Base-by-base conservation (phyloP, 2,888 invertebrate species). In the Cordilura impudica region DNA sequence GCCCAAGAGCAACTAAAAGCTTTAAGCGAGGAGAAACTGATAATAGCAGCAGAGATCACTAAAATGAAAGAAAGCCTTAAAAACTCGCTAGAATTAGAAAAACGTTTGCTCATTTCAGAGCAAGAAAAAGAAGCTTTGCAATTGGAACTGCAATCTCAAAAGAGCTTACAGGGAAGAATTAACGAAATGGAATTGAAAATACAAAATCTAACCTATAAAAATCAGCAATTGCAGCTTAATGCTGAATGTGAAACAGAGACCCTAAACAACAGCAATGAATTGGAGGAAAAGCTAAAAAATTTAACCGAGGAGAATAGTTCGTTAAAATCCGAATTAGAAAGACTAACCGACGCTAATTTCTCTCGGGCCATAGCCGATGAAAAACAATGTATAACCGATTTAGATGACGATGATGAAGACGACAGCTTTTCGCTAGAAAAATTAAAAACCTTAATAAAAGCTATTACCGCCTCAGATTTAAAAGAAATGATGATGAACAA, bases 321-420 rank as follows among this genome's bases (percentile, higher is more conserved):
- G 2, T 18, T 87, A 58, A 86, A 85, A 2, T 82, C 85, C 21
- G 86, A 88, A 35, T 60, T 88, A 10, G 83, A 85, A 2, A 81
- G 81, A 49, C 82, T 86, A 14, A 85, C 86, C 0, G 84, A 86
- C 70, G 82, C 84, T 16, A 85, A 87, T 39, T 86, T 86, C 61
- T 84, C 84, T 0, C 84, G 85, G 35, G 86, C 84, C 7, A 86
- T 87, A 47, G 85, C 84, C 39, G 87, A 87, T 66, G 88, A 87
- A 56, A 88, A 88, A 61, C 84, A 86, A 72, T 86, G 88, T 73
- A 83, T 89, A 6, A 89, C 89, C 26, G 89, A 90, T 71, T 79
- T 90, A 75, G 89, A 90, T 80, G 86, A 85, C 5, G 83, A 81
- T 18, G 75, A 82, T 1, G 81, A 81, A 3, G 84, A 81, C 14